These are phyloP conservation scores for Drosophila anomelani DNA, from an alignment of 2,888 invertebrate species.

Conservation along the genomic window DNA sequence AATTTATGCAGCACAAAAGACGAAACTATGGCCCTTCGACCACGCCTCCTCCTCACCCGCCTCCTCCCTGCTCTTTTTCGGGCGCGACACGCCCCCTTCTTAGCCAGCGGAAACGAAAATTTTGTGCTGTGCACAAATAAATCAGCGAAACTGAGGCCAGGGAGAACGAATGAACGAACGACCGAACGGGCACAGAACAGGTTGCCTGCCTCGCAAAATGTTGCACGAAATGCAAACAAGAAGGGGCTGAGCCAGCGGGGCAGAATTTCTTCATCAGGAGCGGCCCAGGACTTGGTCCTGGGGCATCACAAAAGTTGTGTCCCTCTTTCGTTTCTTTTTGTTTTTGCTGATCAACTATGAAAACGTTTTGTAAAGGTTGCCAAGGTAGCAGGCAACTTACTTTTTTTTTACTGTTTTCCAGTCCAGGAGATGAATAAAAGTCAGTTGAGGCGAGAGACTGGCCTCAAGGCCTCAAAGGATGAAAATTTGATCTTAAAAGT, in stretches of 20 bases:
- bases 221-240: conserved; percentile 78
- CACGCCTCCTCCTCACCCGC: not conserved
- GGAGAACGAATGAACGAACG: not conserved
- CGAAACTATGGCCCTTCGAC: conserved; percentile 45
- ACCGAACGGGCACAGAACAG: conserved; percentile 26
- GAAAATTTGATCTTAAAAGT: conserved; percentile 1
- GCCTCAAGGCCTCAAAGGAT: not conserved
- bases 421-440: not conserved
- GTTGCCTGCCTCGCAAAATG: conserved; percentile 59
- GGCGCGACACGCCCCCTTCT: conserved; percentile 9
- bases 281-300: conserved; percentile 15
- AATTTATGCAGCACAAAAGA: conserved; percentile 75
- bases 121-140: conserved; percentile 79
- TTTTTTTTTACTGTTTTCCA: conserved; percentile 2
- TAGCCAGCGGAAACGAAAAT: conserved; percentile 74
- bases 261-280: conserved; percentile 61
- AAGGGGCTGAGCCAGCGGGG: conserved; percentile 33
- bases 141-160: conserved; percentile 62
- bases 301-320: conserved; percentile 28
- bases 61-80: not conserved
- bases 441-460: no score
- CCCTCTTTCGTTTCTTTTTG: not conserved
- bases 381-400: conserved; percentile 7
- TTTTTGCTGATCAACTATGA: conserved; percentile 33
- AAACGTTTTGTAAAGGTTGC: conserved; percentile 30